Evolutionary conservation across 2,888 invertebrate genomes (phyloP).

Genomic region (Tolmerus cingulatus): DNA sequence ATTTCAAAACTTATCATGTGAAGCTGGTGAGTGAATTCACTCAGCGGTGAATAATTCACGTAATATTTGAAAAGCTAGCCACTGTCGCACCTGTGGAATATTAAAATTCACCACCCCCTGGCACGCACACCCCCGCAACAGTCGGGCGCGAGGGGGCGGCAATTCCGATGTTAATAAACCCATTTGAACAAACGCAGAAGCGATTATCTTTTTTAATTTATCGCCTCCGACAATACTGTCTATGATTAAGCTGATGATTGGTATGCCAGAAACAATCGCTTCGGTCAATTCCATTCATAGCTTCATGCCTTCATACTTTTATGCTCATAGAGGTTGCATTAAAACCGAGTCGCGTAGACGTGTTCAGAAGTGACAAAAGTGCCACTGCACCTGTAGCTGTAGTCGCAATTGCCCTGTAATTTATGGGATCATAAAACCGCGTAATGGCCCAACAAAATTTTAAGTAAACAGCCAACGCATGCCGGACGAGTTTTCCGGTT

Average conservation of each 20-base stretch:
- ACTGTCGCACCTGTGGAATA: neutral
- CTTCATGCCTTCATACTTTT: neutral
- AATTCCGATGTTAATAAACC: neutral
- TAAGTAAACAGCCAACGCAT: neutral
- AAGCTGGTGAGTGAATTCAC: neutral
- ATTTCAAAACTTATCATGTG: neutral
- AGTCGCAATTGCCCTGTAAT: neutral
- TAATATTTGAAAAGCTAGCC: neutral
- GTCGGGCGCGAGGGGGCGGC: neutral
- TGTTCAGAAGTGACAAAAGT: neutral
- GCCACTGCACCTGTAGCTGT: neutral
- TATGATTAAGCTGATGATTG: neutral
- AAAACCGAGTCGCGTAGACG: neutral
- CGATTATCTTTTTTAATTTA: neutral
- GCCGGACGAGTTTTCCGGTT: slow-evolving; percentile 8
- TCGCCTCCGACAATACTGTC: neutral
- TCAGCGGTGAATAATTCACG: neutral
- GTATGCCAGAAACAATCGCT: neutral
- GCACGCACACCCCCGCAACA: neutral
- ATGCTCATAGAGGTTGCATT: neutral
- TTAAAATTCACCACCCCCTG: neutral
- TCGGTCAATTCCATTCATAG: neutral
- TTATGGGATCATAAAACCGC: slow-evolving; percentile 1
- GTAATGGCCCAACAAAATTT: slow-evolving; percentile 15
- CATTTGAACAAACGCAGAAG: neutral